phyloP scores from a whole-genome alignment of 2,113 vertebrate genomes.

The Sakesphorus luctuosus region DNA sequence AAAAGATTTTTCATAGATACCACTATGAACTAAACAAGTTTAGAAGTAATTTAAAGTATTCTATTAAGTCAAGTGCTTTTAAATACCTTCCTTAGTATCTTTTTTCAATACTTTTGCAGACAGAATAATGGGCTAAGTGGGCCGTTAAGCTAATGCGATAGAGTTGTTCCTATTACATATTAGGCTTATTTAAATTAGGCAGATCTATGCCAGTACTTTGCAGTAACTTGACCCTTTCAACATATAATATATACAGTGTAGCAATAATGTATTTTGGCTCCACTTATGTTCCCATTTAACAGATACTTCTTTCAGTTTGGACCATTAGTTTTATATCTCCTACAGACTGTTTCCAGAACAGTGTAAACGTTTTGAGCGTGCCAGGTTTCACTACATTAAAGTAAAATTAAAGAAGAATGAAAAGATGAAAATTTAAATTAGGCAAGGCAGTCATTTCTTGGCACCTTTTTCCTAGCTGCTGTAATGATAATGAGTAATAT shows the following conservation, averaged over 20 bases:
- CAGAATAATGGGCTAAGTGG: not conserved
- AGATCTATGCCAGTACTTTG: not conserved
- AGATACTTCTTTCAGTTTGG: not conserved
- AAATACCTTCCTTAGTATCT: not conserved
- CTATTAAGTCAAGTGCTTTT: not conserved
- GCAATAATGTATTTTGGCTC: not conserved
- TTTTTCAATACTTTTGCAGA: not conserved
- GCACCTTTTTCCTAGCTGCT: not conserved
- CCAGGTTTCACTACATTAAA: not conserved
- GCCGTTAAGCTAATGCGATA: not conserved
- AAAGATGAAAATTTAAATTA: constrained; percentile 11
- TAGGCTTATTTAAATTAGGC: not conserved
- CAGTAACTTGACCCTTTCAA: not conserved
- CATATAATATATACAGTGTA: not conserved
- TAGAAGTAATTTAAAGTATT: not conserved
- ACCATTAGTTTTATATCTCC: constrained; percentile 7
- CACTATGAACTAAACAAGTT: not conserved
- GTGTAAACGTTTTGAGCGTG: not conserved
- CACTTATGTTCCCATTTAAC: not conserved
- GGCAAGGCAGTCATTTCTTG: not conserved
- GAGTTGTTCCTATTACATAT: not conserved
- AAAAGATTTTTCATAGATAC: not conserved
- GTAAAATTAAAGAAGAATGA: constrained; percentile 19
- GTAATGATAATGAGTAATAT: not conserved
- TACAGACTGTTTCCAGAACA: not conserved